Base-by-base conservation (phyloP, 2,797 vertebrate species). In the Notamacropus eugenii region DNA sequence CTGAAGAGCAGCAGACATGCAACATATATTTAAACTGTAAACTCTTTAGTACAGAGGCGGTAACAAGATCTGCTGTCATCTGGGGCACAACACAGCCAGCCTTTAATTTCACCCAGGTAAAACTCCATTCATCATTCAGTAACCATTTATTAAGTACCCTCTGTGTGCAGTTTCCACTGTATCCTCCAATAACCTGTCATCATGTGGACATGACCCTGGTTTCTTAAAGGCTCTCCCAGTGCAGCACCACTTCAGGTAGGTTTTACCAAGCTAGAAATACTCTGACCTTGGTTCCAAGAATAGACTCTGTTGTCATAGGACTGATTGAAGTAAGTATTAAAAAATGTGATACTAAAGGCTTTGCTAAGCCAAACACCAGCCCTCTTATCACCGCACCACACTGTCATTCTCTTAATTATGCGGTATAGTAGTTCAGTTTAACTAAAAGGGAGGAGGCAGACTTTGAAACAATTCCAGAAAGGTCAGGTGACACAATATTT, bases 1-100 rank as follows among this genome's bases (percentile, higher is more conserved):
- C 57, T 22, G 98, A 97, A 5, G 96, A 96, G 29, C 97, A 93
- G 1, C 87, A 97, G 56, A 95, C 99, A 29, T 99, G 99, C 56
- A 99, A 99, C 0, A 93, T 99, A 14, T 99, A 99, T 98, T 98
- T 99, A 91, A 99, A 99, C 97, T 99, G 99, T 98, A 99, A 99
- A 93, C 98, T 99, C 93, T 99, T 99, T 95, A 99, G 99, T 98
- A 99, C 98, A 0, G 99, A 99, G 95, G 99, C 99, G 97, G 99
- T 98, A 0, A 98, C 99, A 0, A 99, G 99, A 91, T 99, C 99
- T 3, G 90, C 98, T 2, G 98, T 99, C 0, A 95, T 99, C 46
- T 99, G 99, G 99, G 99, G 99, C 67, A 99, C 99, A 24, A 92
- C 97, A 5, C 98, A 99, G 91, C 99, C 99, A 13, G 95, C 98